Evolutionary conservation across 2,888 invertebrate species (phyloP).

Genomic region (Pogonocherus hispidulus): DNA sequence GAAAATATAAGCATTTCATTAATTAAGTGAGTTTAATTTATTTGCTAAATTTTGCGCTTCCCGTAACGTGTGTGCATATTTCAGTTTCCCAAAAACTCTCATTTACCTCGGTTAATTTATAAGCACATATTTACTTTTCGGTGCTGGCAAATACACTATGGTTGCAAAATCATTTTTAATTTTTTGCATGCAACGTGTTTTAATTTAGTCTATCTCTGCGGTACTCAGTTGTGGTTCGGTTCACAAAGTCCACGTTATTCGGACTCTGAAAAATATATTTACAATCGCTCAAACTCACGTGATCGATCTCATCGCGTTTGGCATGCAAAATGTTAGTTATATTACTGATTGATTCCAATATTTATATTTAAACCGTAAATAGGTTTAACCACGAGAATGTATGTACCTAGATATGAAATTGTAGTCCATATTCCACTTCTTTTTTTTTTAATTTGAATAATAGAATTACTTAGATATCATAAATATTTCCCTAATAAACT

Average conservation of each 20-base stretch:
- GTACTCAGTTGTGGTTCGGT: background rate
- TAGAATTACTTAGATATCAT: too few relatives aligned
- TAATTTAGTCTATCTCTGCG: background rate
- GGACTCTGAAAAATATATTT: background rate
- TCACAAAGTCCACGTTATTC: background rate
- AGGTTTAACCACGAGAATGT: too few relatives aligned
- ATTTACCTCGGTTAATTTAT: constrained; percentile 12
- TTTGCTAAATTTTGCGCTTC: constrained; percentile 23
- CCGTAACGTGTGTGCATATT: constrained; percentile 22
- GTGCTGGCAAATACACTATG: background rate
- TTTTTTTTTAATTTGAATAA: too few relatives aligned
- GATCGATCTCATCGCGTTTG: background rate
- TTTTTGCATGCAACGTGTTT: background rate
- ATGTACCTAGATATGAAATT: too few relatives aligned
- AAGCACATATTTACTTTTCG: background rate
- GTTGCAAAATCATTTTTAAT: constrained; percentile 8
- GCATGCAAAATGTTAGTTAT: too few relatives aligned
- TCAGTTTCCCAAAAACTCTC: constrained; percentile 1
- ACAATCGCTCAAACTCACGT: background rate
- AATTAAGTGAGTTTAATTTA: constrained; percentile 30
- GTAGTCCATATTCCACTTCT: too few relatives aligned
- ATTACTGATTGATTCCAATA: too few relatives aligned
- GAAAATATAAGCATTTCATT: constrained; percentile 8
- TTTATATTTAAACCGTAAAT: too few relatives aligned
- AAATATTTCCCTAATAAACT: too few relatives aligned